Conservation (phyloP, 2,113 vertebrate genomes). For the human region GRCh38 chr12:85531501-85532000, state of each 20-base stretch:
- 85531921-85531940: neutral
- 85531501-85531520: neutral
- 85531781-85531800: neutral
- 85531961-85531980: neutral
- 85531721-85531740: neutral
- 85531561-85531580: neutral
- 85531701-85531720: slow-evolving; percentile 17
- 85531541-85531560: neutral
- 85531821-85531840: neutral
- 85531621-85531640: neutral
- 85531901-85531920: neutral
- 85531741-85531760: neutral
- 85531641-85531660: neutral
- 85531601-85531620: neutral
- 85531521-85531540: neutral
- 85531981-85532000: neutral
- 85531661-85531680: neutral
- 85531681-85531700: slow-evolving; percentile 4
- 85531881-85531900: neutral
- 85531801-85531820: neutral
- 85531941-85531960: neutral
- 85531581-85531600: neutral
- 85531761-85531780: neutral
- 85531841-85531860: neutral
- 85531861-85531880: neutral